A percentile compares a stretch with the other conserved stretches of the same genome.
Conservation (phyloP, 2,113 vertebrate species). For the Salvelinus namaycush region DNA sequence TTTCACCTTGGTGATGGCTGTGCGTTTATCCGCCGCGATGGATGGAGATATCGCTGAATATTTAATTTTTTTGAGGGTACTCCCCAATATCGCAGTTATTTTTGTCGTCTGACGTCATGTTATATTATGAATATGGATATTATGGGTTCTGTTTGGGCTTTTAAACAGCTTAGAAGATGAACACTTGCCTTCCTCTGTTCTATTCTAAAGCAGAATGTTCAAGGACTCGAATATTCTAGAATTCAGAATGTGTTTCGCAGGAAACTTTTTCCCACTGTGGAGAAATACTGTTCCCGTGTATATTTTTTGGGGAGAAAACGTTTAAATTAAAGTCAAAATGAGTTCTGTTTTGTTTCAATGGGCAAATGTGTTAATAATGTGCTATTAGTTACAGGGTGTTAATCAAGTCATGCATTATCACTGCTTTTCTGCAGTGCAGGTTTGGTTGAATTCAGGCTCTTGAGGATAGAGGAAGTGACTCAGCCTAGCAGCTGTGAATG, state of each 20-base stretch:
- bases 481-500: slow-evolving; percentile 36
- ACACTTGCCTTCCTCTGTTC: slow-evolving; percentile 13
- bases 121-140: slow-evolving; percentile 72
- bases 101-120: slow-evolving; percentile 56
- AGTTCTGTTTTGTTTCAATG: no score
- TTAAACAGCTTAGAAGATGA: slow-evolving; percentile 17
- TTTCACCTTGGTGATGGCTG: slow-evolving; percentile 75
- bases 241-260: no score
- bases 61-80: slow-evolving; percentile 70
- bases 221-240: not conserved
- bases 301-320: slow-evolving; percentile 11
- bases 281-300: not conserved
- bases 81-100: slow-evolving; percentile 60
- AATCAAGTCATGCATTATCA: no score
- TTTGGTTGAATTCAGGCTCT: slow-evolving; percentile 53
- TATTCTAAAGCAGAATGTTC: slow-evolving; percentile 42
- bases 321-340: slow-evolving; percentile 33
- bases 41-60: slow-evolving; percentile 70
- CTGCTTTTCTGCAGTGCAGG: slow-evolving; percentile 19
- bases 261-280: no score
- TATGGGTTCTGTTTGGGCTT: slow-evolving; percentile 21
- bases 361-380: no score
- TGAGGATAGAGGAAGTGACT: slow-evolving; percentile 31
- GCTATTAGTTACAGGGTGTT: not conserved
- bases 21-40: slow-evolving; percentile 54